Evolutionary conservation across 2,888 invertebrate genomes (phyloP).

Genomic region (Drosophila peninsularis): DNA sequence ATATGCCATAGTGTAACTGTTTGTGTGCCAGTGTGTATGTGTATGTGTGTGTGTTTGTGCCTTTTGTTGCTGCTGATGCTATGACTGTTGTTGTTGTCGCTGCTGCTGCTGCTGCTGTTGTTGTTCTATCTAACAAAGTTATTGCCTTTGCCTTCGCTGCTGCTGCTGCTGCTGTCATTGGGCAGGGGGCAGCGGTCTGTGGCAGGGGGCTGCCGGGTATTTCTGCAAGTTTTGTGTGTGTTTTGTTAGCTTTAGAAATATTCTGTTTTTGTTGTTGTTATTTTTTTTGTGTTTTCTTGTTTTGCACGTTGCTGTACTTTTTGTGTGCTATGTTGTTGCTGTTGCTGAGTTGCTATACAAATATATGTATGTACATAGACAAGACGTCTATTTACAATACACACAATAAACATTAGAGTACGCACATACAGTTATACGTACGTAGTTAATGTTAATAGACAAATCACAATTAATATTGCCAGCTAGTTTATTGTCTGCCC

Average conservation of each 20-base stretch:
- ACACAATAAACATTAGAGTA: slow-evolving; percentile 9
- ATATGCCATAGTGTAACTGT: slow-evolving; percentile 65
- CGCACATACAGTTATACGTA: slow-evolving; percentile 6
- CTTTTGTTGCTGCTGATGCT: slow-evolving; percentile 59
- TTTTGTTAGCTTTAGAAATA: slow-evolving; percentile 80
- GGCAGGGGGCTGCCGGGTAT: slow-evolving; percentile 54
- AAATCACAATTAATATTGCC: slow-evolving; percentile 74
- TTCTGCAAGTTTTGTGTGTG: slow-evolving; percentile 79
- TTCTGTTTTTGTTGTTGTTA: slow-evolving; percentile 35
- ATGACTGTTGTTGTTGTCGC: slow-evolving; percentile 27
- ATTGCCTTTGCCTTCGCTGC: slow-evolving; percentile 59
- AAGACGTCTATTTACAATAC: slow-evolving; percentile 16
- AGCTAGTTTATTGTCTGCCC: slow-evolving; percentile 66
- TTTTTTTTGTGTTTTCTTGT: slow-evolving; percentile 57
- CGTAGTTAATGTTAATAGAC: slow-evolving; percentile 75
- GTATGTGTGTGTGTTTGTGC: slow-evolving; percentile 43
- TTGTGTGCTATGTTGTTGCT: slow-evolving; percentile 46
- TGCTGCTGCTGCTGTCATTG: slow-evolving; percentile 59
- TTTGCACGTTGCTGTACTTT: slow-evolving; percentile 73
- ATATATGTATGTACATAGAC: slow-evolving; percentile 31
- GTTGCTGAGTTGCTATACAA: slow-evolving; percentile 48
- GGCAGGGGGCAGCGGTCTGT: slow-evolving; percentile 21
- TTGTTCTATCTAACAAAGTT: slow-evolving; percentile 79
- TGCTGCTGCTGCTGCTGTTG: slow-evolving; percentile 43
- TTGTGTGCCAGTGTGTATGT: slow-evolving; percentile 40